These are phyloP conservation scores for Bujurquina vittata DNA, from an alignment of 2,113 vertebrate species.

Conservation along the genomic window DNA sequence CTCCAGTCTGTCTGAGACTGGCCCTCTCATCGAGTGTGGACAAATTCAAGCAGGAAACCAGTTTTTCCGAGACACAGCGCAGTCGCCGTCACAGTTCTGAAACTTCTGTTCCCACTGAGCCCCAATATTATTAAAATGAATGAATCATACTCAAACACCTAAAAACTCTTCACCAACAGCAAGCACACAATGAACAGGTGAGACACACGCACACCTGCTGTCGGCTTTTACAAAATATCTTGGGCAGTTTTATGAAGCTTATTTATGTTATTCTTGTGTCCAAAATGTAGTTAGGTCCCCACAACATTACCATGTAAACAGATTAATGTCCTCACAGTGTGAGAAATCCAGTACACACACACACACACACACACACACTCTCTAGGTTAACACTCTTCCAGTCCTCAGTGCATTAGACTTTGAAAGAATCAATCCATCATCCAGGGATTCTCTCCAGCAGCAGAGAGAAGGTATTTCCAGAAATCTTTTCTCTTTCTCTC, in stretches of 20 bases:
- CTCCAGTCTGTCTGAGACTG: too few species aligned
- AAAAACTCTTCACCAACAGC: too few species aligned
- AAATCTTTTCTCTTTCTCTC: background rate
- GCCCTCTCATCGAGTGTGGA: too few species aligned
- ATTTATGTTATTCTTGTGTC: background rate
- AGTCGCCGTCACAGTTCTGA: too few species aligned
- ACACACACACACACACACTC: background rate
- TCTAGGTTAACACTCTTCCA: background rate
- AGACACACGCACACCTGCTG: background rate
- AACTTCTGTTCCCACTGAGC: too few species aligned
- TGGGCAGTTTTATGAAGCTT: background rate
- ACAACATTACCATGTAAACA: background rate
- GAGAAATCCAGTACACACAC: background rate
- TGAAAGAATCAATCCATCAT: slow-evolving; percentile 1
- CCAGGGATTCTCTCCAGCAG: slow-evolving; percentile 17
- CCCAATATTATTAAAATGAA: too few species aligned
- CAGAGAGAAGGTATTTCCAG: background rate
- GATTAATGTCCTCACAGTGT: background rate
- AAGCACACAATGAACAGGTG: too few species aligned
- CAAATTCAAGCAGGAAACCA: too few species aligned
- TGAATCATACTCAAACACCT: too few species aligned
- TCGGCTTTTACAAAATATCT: background rate
- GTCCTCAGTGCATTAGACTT: slow-evolving; percentile 3
- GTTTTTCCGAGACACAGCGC: too few species aligned
- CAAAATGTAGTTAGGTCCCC: background rate